Base-by-base conservation (phyloP, 2,797 vertebrate species). In the Furcifer pardalis region DNA sequence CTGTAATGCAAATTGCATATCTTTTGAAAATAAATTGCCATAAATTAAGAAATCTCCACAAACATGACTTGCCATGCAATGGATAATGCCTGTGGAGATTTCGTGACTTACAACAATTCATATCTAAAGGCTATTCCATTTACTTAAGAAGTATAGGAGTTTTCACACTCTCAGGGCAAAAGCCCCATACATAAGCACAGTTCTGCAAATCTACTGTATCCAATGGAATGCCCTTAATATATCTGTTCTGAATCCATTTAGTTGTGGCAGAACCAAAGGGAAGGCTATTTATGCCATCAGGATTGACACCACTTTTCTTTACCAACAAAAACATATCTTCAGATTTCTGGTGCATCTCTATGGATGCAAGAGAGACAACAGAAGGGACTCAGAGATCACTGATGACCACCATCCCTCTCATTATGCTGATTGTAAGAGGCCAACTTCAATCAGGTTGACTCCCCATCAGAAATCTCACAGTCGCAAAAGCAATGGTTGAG, bases 401-500 rank as follows among this genome's bases (percentile, higher is more conserved):
- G 86, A 27, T 76, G 63, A 83, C 37, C 46, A 63, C 88, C 40
- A 6, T 2, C 30, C 40, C 40, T 56, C 32, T 19, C 3, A 46
- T 77, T 75, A 4, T 23, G 85, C 77, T 12, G 3, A 56, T 82
- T 60, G 27, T 81, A 83, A 73, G 68, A 85, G 85, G 65, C 66
- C 86, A 72, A 1, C 63, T 32, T 59, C 77, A 62, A 52, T 84
- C 77, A 83, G 15, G 37, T 46, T 56, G 89, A 44, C 65, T 10
- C n/a, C 59, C 46, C 81, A 60, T 77, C n/a, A 87, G 82, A 89
- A 91, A 86, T 78, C n/a, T 86, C 85, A 71, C 83, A 88, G 77
- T 71, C 88, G 44, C 42, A 81, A 89, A 79, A 73, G 68, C 10
- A 76, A 86, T 90, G 73, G 60, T 66, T 10, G n/a, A 89, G 75